phyloP scores from a whole-genome alignment of 2,888 invertebrate genomes.

The Marasmarcha lunaedactyla region DNA sequence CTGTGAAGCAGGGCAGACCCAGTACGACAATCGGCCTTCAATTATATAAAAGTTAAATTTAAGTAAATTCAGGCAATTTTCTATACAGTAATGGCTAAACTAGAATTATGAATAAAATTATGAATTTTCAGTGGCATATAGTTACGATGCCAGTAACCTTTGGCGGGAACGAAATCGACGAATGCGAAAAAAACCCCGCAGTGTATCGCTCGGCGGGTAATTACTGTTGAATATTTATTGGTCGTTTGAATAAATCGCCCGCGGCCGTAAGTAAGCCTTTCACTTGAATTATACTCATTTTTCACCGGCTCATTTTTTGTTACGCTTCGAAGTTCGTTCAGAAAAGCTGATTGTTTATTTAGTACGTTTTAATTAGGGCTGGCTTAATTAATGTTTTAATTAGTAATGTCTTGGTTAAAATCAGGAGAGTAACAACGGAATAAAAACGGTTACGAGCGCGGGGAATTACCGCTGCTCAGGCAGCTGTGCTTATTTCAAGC shows the following conservation, averaged over 20 bases:
- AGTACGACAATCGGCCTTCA: too few species aligned
- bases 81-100: too few species aligned
- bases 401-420: not conserved
- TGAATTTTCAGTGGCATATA: too few species aligned
- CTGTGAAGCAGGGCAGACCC: too few species aligned
- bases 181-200: slow-evolving; percentile 50
- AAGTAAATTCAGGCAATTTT: too few species aligned
- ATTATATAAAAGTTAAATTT: too few species aligned
- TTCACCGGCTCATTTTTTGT: slow-evolving; percentile 31
- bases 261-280: slow-evolving; percentile 53
- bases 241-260: slow-evolving; percentile 65
- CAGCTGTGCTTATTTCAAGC: not conserved
- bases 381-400: too few species aligned
- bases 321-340: slow-evolving; percentile 21
- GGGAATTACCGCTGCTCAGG: not conserved
- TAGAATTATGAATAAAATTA: too few species aligned
- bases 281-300: slow-evolving; percentile 53
- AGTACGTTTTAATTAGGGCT: not conserved
- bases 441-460: not conserved
- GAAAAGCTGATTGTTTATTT: not conserved
- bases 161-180: slow-evolving; percentile 52
- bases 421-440: not conserved
- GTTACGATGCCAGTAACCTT: slow-evolving; percentile 37
- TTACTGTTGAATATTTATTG: slow-evolving; percentile 68
- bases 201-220: slow-evolving; percentile 51